Evolutionary conservation across 37 sponge, comb jelly and placozoan genomes (phyloP).

Genomic region (Crambe crambe): DNA sequence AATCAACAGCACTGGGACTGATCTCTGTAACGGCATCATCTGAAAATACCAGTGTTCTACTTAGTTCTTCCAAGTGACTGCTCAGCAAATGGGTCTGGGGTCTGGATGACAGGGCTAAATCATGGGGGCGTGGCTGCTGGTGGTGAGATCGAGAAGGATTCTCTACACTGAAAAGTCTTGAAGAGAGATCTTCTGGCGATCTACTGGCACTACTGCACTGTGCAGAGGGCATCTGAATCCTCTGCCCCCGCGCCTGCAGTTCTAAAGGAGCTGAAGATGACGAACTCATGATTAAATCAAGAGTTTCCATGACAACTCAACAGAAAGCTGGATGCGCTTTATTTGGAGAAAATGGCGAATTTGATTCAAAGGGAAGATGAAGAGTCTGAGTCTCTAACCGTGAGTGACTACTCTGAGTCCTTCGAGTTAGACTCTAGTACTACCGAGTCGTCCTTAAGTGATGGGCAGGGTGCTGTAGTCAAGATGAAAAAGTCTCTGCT

Average conservation of each 20-base stretch:
- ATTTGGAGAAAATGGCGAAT: not conserved
- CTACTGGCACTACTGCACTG: not conserved
- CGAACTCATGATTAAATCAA: too few relatives aligned
- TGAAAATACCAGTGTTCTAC: constrained; percentile 33
- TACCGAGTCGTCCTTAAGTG: not conserved
- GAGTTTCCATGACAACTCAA: not conserved
- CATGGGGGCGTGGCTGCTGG: not conserved
- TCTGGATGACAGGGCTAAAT: not conserved
- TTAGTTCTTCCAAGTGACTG: constrained; percentile 16
- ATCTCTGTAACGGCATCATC: constrained; percentile 43
- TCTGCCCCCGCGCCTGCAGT: constrained; percentile 21
- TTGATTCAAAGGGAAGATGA: too few relatives aligned
- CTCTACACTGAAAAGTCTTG: too few relatives aligned
- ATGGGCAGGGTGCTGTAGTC: not conserved
- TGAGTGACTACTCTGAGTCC: constrained; percentile 21
- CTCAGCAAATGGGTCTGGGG: not conserved
- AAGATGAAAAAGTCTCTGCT: not conserved
- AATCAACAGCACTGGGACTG: constrained; percentile 28
- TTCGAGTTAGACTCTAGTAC: not conserved
- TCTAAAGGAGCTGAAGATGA: constrained; percentile 5
- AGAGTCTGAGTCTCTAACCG: not conserved
- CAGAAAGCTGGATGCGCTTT: not conserved
- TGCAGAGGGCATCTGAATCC: not conserved
- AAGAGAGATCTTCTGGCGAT: not conserved
- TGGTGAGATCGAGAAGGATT: not conserved